Evolutionary conservation across 2,888 invertebrate genomes (phyloP).

Genomic region (Osedax frankpressi): DNA sequence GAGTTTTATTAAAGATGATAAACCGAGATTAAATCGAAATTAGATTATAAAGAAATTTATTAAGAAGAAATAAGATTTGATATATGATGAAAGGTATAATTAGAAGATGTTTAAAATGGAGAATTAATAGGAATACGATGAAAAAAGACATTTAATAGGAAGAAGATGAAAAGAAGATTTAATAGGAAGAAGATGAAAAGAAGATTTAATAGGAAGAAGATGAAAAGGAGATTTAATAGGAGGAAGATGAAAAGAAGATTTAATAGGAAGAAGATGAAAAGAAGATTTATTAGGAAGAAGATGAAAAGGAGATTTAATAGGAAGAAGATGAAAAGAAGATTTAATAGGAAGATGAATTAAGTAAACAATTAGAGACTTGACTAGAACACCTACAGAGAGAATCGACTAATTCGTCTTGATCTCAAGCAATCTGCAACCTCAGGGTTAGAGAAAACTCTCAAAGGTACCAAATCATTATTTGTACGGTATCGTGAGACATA

Average conservation of each 20-base stretch:
- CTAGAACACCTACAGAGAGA: background rate
- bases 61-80: no score
- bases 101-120: no score
- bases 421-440: background rate
- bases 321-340: background rate
- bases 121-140: no score
- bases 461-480: background rate
- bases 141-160: background rate
- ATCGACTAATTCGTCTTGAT: background rate
- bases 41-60: no score
- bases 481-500: background rate
- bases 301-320: background rate
- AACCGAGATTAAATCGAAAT: no score
- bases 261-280: background rate
- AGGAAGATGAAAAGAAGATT: background rate
- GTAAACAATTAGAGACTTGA: no score
- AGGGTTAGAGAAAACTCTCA: background rate
- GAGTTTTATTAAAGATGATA: no score
- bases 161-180: background rate
- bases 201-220: background rate
- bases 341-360: background rate
- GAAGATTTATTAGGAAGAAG: background rate
- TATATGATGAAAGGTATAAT: no score
- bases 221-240: background rate
- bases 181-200: background rate